Conservation (phyloP, 2,797 vertebrate species). For the Chromis chromis region DNA sequence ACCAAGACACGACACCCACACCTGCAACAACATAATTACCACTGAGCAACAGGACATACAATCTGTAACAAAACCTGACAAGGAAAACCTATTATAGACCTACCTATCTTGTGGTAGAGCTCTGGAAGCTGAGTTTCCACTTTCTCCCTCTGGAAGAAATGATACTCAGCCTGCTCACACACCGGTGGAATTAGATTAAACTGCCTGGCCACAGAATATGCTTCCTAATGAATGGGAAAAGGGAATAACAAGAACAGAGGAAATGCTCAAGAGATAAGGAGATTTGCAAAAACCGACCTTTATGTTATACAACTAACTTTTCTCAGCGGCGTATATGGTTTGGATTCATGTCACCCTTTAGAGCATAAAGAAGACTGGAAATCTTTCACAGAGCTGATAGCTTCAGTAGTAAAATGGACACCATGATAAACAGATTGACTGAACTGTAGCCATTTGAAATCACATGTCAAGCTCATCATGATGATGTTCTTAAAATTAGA, state of each 20-base stretch:
- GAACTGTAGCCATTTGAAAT: no score
- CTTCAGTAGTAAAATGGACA: not conserved
- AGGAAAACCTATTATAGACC: constrained; percentile 14
- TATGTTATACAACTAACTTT: constrained; percentile 14
- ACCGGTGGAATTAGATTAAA: constrained; percentile 98
- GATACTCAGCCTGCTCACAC: constrained; percentile 97
- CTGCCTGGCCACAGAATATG: constrained; percentile 97
- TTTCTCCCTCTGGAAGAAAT: constrained; percentile 98
- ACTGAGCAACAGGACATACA: constrained; percentile 13
- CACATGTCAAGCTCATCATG: not conserved
- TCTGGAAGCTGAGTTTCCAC: constrained; percentile 98
- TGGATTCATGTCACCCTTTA: not conserved
- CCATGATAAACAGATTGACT: no score
- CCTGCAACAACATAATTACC: constrained; percentile 79
- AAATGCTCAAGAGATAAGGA: constrained; percentile 14
- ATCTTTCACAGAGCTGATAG: not conserved
- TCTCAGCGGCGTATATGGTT: not conserved
- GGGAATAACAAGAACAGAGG: constrained; percentile 27
- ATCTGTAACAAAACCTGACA: constrained; percentile 1
- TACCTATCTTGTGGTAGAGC: constrained; percentile 98
- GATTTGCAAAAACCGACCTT: constrained; percentile 23
- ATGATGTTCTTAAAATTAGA: not conserved
- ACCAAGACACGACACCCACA: constrained; percentile 99
- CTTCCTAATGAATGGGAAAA: constrained; percentile 86
- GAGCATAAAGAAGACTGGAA: not conserved